phyloP scores from a whole-genome alignment of 2,888 invertebrate genomes.

The Dyspetes luteomarginatus region DNA sequence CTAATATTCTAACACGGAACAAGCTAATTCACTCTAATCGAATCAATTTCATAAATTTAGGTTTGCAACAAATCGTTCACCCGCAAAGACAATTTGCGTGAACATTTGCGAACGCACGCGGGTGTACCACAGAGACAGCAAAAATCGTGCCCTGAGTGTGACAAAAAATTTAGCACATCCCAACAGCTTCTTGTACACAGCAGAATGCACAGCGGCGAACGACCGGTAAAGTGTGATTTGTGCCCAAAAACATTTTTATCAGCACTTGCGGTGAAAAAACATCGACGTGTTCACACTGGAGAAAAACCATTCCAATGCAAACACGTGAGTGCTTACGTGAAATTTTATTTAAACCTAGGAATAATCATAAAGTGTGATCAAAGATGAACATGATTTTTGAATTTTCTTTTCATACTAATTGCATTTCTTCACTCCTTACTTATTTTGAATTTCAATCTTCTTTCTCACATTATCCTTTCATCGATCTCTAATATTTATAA shows the following conservation, averaged over 20 bases:
- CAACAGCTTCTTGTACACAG: slow-evolving; percentile 86
- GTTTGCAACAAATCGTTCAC: slow-evolving; percentile 85
- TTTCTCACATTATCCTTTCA: no score
- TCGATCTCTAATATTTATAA: no score
- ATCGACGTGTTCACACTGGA: slow-evolving; percentile 85
- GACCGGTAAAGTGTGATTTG: slow-evolving; percentile 89
- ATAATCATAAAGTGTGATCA: no score
- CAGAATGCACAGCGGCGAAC: slow-evolving; percentile 88
- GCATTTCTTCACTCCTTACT: no score
- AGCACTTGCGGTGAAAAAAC: slow-evolving; percentile 91
- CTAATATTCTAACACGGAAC: background rate
- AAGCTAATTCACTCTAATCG: background rate
- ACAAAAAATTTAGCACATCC: slow-evolving; percentile 86
- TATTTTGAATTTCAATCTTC: no score
- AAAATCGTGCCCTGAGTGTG: slow-evolving; percentile 87
- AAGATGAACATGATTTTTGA: no score
- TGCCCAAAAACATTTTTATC: slow-evolving; percentile 91
- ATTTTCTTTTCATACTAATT: no score
- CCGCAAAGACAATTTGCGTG: slow-evolving; percentile 89
- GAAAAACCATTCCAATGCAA: slow-evolving; percentile 85
- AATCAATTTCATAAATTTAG: slow-evolving; percentile 75
- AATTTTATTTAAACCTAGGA: no score
- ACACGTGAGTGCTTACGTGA: slow-evolving; percentile 82
- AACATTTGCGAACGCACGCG: slow-evolving; percentile 89
- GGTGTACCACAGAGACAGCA: slow-evolving; percentile 86